phyloP scores from a whole-genome alignment of 2,797 vertebrate genomes.

The Crocidura indochinensis region DNA sequence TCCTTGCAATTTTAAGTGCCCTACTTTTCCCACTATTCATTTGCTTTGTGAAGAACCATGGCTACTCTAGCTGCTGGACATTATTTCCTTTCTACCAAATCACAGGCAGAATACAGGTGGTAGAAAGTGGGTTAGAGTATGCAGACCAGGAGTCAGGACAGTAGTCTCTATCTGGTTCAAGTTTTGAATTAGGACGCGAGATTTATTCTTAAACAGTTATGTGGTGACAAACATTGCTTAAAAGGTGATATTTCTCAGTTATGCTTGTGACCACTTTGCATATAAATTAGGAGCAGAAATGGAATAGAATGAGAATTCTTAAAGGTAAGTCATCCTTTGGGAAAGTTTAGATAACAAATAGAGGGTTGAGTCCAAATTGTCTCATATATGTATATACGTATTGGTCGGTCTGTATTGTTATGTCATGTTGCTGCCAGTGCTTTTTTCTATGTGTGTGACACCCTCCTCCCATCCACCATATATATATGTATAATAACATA shows the following conservation, averaged over 20 bases:
- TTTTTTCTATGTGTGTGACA: too few relatives aligned
- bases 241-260: not conserved
- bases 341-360: not conserved
- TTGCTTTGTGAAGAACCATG: not conserved
- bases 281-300: constrained; percentile 16
- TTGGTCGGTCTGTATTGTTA: not conserved
- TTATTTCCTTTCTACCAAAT: not conserved
- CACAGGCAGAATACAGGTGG: too few relatives aligned
- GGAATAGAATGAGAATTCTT: constrained; percentile 18
- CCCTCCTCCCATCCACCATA: not conserved
- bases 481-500: accelerated
- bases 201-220: constrained; percentile 17
- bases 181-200: not conserved
- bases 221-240: not conserved
- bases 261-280: not conserved
- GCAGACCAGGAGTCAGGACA: not conserved
- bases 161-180: not conserved
- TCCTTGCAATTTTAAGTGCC: not conserved
- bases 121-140: not conserved
- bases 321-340: not conserved
- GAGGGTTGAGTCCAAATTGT: not conserved
- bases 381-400: not conserved
- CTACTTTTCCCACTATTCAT: not conserved
- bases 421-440: too few relatives aligned
- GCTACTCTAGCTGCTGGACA: not conserved